A percentile compares a stretch with the other conserved stretches of the same genome.
Evolutionary conservation across 2,113 vertebrate genomes (phyloP).

Genomic region (Calidris pygmaea): DNA sequence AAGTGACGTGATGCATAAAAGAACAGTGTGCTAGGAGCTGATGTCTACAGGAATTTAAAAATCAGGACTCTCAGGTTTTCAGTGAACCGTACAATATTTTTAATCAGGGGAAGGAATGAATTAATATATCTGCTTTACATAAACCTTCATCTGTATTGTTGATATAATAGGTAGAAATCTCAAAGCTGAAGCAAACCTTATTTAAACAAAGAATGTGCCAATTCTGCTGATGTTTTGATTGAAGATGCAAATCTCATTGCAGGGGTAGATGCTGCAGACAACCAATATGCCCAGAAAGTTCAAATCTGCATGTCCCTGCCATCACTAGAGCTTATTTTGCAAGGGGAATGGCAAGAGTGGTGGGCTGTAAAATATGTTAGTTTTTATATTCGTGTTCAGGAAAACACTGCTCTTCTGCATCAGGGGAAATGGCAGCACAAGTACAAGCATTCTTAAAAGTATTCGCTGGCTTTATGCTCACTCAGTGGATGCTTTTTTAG

Average conservation of each 20-base stretch:
- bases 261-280: background rate
- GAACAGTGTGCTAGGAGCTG: background rate
- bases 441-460: background rate
- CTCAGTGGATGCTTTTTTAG: background rate
- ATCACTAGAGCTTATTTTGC: background rate
- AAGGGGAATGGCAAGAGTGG: background rate
- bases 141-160: background rate
- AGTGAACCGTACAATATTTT: background rate
- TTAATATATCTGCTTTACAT: background rate
- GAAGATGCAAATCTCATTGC: background rate
- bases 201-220: constrained; percentile 14
- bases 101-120: constrained; percentile 16
- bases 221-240: background rate
- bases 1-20: constrained; percentile 11
- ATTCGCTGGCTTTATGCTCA: background rate
- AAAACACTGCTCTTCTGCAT: background rate
- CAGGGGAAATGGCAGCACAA: background rate
- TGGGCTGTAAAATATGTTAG: background rate
- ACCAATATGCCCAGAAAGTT: background rate
- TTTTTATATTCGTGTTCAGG: background rate
- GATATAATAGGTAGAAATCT: background rate
- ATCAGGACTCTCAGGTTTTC: background rate
- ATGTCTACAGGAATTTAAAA: background rate
- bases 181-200: background rate
- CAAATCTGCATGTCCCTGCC: background rate